Evolutionary conservation across 2,797 vertebrate species (phyloP).

Genomic region (Tenualosa thibaudeaui): DNA sequence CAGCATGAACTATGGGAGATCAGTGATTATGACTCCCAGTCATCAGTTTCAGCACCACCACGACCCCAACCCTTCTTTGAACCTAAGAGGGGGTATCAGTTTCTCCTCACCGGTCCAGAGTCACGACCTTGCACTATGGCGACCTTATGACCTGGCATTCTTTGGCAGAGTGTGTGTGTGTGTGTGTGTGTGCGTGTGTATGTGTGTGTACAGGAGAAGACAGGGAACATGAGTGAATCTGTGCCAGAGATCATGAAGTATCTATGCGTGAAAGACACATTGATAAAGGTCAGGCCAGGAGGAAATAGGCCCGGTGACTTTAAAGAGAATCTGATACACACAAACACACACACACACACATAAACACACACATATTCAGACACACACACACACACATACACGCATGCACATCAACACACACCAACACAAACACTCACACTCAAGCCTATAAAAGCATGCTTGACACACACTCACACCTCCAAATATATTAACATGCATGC

Average conservation of each 20-base stretch:
- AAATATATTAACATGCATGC: neutral
- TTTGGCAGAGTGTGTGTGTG: constrained; percentile 25
- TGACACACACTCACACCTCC: constrained; percentile 16
- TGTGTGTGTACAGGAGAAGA: neutral
- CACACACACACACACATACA: constrained; percentile 25
- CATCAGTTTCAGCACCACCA: neutral
- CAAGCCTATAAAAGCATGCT: neutral
- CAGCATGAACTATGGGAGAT: neutral
- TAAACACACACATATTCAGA: constrained; percentile 24
- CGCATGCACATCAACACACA: constrained; percentile 4
- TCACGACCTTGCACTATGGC: constrained; percentile 22
- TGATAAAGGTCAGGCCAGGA: neutral
- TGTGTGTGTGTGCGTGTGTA: neutral
- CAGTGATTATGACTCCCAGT: neutral
- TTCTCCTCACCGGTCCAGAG: constrained; percentile 29
- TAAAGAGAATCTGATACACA: constrained; percentile 9
- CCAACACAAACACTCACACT: neutral
- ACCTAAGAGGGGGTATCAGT: neutral
- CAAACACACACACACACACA: constrained; percentile 4
- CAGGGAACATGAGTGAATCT: neutral
- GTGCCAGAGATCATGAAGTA: neutral
- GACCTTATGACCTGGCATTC: constrained; percentile 16
- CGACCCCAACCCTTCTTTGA: neutral
- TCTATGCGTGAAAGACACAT: too few species aligned
- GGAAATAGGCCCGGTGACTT: constrained; percentile 7